Percentiles rank a stretch among this genome's conserved stretches.
Conservation (phyloP, 2,113 vertebrate genomes). For the Gavia stellata region DNA sequence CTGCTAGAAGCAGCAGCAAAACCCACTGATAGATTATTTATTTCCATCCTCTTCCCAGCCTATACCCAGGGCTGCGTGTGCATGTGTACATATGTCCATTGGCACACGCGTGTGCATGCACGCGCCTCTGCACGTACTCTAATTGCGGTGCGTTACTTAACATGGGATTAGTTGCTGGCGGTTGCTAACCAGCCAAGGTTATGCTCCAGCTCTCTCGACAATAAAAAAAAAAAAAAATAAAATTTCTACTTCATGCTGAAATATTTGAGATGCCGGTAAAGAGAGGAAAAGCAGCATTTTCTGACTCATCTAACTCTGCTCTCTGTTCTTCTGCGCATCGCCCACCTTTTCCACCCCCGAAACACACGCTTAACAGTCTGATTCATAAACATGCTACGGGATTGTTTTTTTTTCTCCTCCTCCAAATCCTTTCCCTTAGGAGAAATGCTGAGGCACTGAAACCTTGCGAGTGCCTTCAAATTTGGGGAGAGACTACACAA, state of each 20-base stretch:
- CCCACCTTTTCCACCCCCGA: conserved; percentile 65
- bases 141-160: neutral
- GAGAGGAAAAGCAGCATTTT: conserved; percentile 34
- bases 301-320: conserved; percentile 66
- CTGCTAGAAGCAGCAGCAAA: neutral
- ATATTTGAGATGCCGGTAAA: neutral
- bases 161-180: neutral
- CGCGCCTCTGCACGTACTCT: fast-evolving
- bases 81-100: fast-evolving
- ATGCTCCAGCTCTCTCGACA: neutral
- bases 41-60: neutral
- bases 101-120: neutral
- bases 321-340: conserved; percentile 53
- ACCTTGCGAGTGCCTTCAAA: neutral
- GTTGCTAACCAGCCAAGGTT: conserved; percentile 11
- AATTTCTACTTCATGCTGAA: neutral
- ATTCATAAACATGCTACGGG: conserved; percentile 54
- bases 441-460: conserved; percentile 28
- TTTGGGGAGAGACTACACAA: neutral
- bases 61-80: neutral
- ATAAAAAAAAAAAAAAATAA: neutral
- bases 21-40: fast-evolving
- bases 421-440: conserved; percentile 24
- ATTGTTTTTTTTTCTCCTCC: neutral
- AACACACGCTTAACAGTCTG: conserved; percentile 55